Evolutionary conservation across 2,888 invertebrate genomes (phyloP).

Genomic region (Malthinus flaveolus): DNA sequence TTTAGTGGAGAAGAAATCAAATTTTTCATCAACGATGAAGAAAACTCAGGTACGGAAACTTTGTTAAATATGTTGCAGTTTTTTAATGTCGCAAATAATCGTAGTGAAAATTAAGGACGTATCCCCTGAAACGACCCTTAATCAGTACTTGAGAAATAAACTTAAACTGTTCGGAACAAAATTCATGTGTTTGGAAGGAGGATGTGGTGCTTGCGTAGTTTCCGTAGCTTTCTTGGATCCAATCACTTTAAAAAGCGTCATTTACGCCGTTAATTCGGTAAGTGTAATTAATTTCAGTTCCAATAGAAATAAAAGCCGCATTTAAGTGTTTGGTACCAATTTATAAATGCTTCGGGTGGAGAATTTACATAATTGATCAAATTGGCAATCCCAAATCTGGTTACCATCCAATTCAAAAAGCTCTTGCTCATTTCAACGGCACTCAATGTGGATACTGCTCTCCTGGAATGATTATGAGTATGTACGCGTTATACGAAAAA

Average conservation of each 20-base stretch:
- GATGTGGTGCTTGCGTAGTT: slow-evolving; percentile 71
- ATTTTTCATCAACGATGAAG: background rate
- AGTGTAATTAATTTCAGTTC: slow-evolving; percentile 36
- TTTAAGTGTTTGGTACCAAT: slow-evolving; percentile 59
- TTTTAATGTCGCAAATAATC: slow-evolving; percentile 65
- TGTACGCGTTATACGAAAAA: too few relatives aligned
- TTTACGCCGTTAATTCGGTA: slow-evolving; percentile 69
- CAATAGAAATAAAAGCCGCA: background rate
- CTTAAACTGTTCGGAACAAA: slow-evolving; percentile 70
- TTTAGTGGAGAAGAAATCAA: background rate
- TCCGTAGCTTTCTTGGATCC: slow-evolving; percentile 57
- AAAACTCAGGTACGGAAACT: slow-evolving; percentile 32
- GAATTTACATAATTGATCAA: slow-evolving; percentile 70
- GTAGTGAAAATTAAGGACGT: slow-evolving; percentile 49
- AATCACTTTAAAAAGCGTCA: slow-evolving; percentile 55
- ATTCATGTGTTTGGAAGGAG: slow-evolving; percentile 73
- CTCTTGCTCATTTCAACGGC: slow-evolving; percentile 56
- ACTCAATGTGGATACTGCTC: slow-evolving; percentile 41
- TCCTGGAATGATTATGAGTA: too few relatives aligned
- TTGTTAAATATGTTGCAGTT: slow-evolving; percentile 58
- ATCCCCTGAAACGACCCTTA: slow-evolving; percentile 62
- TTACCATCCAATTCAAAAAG: slow-evolving; percentile 65
- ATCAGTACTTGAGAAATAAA: slow-evolving; percentile 64
- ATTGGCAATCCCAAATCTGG: slow-evolving; percentile 65
- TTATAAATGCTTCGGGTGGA: slow-evolving; percentile 63